phyloP scores from a whole-genome alignment of 2,888 invertebrate species.

The Mantis religiosa region DNA sequence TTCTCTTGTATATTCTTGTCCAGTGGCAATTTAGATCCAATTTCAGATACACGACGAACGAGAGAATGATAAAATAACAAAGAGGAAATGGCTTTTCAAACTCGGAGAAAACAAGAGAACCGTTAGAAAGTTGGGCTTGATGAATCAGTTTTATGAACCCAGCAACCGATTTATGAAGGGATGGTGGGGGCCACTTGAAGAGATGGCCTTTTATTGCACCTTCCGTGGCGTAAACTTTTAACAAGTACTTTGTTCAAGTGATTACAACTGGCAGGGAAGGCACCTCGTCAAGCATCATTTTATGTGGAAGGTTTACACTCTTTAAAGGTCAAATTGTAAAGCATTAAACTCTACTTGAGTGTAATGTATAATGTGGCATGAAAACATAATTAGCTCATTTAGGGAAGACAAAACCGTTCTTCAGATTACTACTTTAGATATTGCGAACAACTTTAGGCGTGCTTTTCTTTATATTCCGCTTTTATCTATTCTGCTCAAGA shows the following conservation, averaged over 20 bases:
- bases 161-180: not conserved
- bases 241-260: not conserved
- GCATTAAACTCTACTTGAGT: not conserved
- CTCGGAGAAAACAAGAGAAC: not conserved
- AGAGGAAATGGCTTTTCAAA: not conserved
- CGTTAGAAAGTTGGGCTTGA: not conserved
- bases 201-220: not conserved
- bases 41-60: not conserved
- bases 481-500: too few relatives aligned
- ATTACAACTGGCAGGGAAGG: not conserved
- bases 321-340: not conserved
- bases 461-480: too few relatives aligned
- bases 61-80: not conserved
- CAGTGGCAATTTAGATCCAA: not conserved
- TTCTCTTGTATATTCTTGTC: not conserved
- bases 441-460: too few relatives aligned
- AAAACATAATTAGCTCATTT: too few relatives aligned
- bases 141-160: not conserved
- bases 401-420: too few relatives aligned
- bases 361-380: too few relatives aligned
- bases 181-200: not conserved
- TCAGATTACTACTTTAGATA: too few relatives aligned
- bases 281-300: not conserved
- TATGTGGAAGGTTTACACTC: not conserved
- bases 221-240: not conserved